Conservation (phyloP, 2,888 invertebrate genomes). For the Cephus spinipes region DNA sequence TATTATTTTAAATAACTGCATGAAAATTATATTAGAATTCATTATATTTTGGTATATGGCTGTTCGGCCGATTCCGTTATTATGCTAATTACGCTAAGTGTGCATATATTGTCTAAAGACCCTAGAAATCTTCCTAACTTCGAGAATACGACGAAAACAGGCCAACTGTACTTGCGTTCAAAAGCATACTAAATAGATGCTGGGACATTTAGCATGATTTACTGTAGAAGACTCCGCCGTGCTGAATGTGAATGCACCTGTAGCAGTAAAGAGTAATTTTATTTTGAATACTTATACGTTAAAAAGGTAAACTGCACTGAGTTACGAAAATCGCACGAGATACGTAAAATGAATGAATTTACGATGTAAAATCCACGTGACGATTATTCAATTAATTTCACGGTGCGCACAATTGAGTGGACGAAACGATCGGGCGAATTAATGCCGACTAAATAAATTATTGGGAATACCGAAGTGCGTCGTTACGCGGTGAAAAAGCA, state of each 20-base stretch:
- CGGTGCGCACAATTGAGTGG: no score
- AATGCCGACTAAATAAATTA: no score
- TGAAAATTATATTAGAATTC: not conserved
- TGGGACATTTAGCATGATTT: constrained; percentile 1
- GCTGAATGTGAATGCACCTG: constrained; percentile 1
- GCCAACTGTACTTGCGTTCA: not conserved
- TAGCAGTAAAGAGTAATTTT: not conserved
- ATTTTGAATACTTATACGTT: not conserved
- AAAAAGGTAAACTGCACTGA: not conserved
- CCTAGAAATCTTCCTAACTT: not conserved
- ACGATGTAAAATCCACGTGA: not conserved
- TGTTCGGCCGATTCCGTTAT: not conserved
- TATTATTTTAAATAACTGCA: not conserved
- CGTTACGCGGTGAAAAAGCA: no score
- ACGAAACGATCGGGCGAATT: no score
- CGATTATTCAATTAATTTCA: not conserved
- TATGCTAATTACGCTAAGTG: not conserved
- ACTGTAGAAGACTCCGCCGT: not conserved
- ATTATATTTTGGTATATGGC: not conserved
- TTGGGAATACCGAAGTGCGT: no score
- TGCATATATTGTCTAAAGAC: not conserved
- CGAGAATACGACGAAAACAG: not conserved
- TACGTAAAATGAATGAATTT: not conserved
- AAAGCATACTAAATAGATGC: not conserved
- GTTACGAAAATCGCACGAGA: no score